Conservation (phyloP, 92 coral and sea anemone genomes). For the Ricordea florida region DNA sequence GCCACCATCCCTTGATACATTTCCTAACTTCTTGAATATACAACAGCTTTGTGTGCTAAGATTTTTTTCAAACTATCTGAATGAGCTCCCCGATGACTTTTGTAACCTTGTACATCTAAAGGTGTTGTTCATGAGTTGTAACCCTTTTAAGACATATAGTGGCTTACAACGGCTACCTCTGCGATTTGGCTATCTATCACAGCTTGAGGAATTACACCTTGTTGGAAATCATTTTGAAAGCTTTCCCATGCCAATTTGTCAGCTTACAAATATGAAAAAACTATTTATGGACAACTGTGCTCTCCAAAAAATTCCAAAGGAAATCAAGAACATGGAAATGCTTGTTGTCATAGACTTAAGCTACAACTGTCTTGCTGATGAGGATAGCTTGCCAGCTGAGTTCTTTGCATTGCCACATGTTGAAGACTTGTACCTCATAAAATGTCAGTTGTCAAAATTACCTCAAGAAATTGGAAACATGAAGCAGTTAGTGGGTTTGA, state of each 20-base stretch:
- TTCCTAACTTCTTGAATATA: constrained; percentile 53
- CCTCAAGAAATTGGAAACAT: constrained; percentile 74
- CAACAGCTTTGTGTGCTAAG: constrained; percentile 69
- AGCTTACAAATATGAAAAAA: constrained; percentile 51
- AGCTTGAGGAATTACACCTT: constrained; percentile 61
- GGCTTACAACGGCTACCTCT: constrained; percentile 65
- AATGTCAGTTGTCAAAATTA: constrained; percentile 53
- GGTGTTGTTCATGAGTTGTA: constrained; percentile 62
- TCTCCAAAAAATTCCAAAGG: constrained; percentile 62
- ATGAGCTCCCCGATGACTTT: constrained; percentile 53
- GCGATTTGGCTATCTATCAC: constrained; percentile 41
- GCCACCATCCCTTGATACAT: constrained; percentile 18
- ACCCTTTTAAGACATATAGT: constrained; percentile 30
- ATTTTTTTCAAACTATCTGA: constrained; percentile 69
- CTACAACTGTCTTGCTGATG: constrained; percentile 48
- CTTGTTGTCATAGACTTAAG: constrained; percentile 79
- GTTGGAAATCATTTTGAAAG: constrained; percentile 64
- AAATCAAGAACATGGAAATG: constrained; percentile 41
- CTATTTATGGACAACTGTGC: constrained; percentile 77
- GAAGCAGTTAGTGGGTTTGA: constrained; percentile 64
- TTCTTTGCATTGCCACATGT: constrained; percentile 66
- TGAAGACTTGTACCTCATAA: constrained; percentile 68
- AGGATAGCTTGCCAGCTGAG: constrained; percentile 57
- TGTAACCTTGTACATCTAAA: constrained; percentile 57
- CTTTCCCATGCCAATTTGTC: constrained; percentile 78